phyloP scores from a whole-genome alignment of 2,113 vertebrate genomes.

The Rhadina sibilatrix region DNA sequence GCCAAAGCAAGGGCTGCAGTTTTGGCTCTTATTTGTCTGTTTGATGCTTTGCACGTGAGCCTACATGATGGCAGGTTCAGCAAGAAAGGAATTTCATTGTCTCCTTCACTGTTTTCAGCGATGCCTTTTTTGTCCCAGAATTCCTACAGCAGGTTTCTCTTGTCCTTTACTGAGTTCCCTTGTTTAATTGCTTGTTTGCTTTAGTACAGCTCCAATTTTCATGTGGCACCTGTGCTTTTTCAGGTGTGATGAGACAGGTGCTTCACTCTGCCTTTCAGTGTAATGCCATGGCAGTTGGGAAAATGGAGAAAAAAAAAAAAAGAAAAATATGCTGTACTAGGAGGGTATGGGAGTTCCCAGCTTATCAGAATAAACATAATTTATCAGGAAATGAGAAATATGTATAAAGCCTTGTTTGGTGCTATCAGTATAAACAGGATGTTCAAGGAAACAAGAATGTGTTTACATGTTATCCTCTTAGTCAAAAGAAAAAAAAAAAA shows the following conservation, averaged over 20 bases:
- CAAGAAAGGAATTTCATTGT: not conserved
- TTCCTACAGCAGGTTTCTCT: not conserved
- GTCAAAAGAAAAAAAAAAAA: not conserved
- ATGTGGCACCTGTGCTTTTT: not conserved
- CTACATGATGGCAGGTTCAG: not conserved
- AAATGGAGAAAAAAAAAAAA: too few species aligned
- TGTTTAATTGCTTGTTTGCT: not conserved
- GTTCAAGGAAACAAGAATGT: not conserved
- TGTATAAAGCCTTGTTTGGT: not conserved
- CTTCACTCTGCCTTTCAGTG: not conserved
- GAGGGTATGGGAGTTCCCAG: not conserved
- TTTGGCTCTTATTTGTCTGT: not conserved
- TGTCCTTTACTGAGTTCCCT: not conserved
- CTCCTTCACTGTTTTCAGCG: not conserved
- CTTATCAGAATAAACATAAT: not conserved
- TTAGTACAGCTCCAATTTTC: not conserved
- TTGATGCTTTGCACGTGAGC: not conserved
- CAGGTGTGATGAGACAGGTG: not conserved
- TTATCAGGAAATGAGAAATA: not conserved
- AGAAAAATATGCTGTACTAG: not conserved
- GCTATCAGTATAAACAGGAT: not conserved
- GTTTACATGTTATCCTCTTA: not conserved
- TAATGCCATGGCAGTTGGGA: not conserved
- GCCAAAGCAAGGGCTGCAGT: not conserved
- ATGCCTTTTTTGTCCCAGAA: not conserved